Conservation (phyloP, 2,797 vertebrate genomes). For the Semaprochilodus insignis region DNA sequence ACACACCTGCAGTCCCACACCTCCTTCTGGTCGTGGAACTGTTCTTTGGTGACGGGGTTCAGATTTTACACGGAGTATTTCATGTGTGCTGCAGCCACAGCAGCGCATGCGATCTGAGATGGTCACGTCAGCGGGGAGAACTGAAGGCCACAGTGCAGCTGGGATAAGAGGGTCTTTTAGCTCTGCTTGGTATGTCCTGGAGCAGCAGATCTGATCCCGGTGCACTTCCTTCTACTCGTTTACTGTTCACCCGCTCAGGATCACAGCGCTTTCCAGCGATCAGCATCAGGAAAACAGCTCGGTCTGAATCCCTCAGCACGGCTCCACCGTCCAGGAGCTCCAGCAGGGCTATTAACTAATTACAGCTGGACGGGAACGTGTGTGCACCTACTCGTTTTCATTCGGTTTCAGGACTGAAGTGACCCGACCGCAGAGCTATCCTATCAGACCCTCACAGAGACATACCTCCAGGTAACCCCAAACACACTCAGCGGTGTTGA, state of each 20-base stretch:
- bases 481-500: too few relatives aligned
- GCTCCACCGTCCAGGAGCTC: constrained; percentile 7
- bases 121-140: not conserved
- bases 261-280: not conserved
- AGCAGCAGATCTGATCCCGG: constrained; percentile 4
- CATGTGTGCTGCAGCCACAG: constrained; percentile 33
- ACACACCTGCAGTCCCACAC: too few relatives aligned
- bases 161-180: not conserved
- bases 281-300: constrained; percentile 17
- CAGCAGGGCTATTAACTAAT: constrained; percentile 16
- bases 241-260: not conserved
- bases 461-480: too few relatives aligned
- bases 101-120: constrained; percentile 41
- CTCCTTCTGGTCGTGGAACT: too few relatives aligned
- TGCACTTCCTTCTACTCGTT: constrained; percentile 3
- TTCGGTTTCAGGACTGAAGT: too few relatives aligned
- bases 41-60: too few relatives aligned
- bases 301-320: not conserved
- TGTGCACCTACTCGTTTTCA: too few relatives aligned
- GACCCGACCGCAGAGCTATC: too few relatives aligned
- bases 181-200: constrained; percentile 16
- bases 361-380: not conserved
- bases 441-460: too few relatives aligned
- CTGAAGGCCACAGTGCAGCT: constrained; percentile 15
- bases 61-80: constrained; percentile 27